These are phyloP conservation scores for Agapostemon virescens DNA, from an alignment of 2,888 invertebrate genomes.

Conservation along the genomic window DNA sequence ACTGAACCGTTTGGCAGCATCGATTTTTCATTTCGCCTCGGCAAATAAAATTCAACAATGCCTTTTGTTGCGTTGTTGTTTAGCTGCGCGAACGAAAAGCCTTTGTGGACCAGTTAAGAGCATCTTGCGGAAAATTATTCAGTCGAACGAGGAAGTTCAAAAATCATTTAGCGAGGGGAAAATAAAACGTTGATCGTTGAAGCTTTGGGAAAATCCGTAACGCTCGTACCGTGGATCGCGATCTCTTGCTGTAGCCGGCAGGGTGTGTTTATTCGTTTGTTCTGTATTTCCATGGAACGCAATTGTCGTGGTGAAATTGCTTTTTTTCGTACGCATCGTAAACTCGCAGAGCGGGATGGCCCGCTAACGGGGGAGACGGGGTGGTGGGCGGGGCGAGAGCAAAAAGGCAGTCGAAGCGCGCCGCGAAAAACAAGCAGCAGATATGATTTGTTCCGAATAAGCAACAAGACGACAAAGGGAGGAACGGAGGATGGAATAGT, in stretches of 20 bases:
- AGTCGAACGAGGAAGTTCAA: neutral
- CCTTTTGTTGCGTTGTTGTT: neutral
- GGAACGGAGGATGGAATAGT: too few relatives aligned
- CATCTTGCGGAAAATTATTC: neutral
- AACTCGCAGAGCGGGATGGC: neutral
- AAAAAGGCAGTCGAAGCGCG: neutral
- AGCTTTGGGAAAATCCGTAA: neutral
- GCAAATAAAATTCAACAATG: neutral
- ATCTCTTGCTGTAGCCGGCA: neutral
- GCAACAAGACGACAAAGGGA: neutral
- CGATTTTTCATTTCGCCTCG: neutral
- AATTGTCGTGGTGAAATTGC: neutral
- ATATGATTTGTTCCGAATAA: neutral
- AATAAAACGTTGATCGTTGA: neutral
- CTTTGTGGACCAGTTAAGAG: neutral
- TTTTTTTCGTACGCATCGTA: neutral
- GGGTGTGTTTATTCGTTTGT: neutral
- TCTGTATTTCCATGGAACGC: neutral
- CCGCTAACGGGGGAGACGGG: neutral
- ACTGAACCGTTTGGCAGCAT: too few relatives aligned
- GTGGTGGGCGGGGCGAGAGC: neutral
- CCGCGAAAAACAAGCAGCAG: neutral
- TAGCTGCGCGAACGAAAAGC: neutral
- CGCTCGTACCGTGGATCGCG: neutral
- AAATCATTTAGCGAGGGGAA: neutral